Conservation (phyloP, 2,113 vertebrate genomes). For the Heteronetta atricapilla region DNA sequence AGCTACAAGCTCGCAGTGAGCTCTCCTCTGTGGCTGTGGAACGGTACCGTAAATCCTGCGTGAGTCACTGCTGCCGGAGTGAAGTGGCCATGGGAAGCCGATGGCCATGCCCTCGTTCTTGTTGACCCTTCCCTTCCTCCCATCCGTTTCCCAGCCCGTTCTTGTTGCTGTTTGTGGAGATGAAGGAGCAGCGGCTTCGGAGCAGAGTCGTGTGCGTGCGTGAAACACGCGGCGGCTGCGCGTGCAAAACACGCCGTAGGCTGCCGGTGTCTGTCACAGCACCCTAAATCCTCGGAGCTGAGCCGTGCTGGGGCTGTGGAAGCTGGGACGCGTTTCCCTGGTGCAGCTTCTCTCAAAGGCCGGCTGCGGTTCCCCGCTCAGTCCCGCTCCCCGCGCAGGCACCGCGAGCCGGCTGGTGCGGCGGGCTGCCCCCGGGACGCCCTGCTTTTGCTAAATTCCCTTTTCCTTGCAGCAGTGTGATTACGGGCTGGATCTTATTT, state of each 20-base stretch:
- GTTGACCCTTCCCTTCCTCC: neutral
- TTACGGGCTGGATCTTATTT: neutral
- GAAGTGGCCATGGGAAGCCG: neutral
- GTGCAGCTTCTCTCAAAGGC: neutral
- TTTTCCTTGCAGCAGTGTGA: neutral
- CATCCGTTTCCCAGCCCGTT: neutral
- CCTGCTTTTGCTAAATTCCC: neutral
- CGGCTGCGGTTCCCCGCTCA: neutral
- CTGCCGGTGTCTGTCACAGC: neutral
- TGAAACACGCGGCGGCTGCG: accelerated
- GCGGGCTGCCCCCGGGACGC: neutral
- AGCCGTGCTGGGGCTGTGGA: neutral
- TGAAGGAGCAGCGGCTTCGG: neutral
- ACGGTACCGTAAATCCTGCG: neutral
- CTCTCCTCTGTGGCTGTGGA: neutral
- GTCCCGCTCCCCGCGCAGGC: no score
- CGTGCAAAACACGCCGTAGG: neutral
- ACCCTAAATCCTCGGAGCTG: neutral
- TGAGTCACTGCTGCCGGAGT: neutral
- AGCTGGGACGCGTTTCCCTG: neutral
- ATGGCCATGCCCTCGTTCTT: neutral
- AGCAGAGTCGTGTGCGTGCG: accelerated
- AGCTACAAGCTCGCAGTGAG: neutral
- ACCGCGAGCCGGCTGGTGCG: accelerated
- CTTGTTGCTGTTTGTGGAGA: neutral